These are phyloP conservation scores for Aix galericulata DNA, from an alignment of 2,113 vertebrate genomes.

Conservation along the genomic window DNA sequence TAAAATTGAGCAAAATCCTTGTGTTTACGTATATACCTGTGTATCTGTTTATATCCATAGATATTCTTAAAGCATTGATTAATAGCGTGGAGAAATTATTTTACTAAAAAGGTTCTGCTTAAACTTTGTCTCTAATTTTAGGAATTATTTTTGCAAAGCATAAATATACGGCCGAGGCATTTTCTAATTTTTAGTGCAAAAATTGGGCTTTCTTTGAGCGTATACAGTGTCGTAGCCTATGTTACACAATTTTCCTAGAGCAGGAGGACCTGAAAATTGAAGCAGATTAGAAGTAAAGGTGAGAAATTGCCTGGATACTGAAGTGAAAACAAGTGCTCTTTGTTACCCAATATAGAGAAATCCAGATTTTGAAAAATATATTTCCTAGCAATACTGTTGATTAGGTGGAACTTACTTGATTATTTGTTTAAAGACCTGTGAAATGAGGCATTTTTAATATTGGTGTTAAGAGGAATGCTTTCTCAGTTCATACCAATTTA, in stretches of 20 bases:
- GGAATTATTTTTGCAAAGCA: neutral
- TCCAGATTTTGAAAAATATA: neutral
- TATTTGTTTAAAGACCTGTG: neutral
- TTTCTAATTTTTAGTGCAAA: neutral
- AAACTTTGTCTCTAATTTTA: neutral
- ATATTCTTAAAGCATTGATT: neutral
- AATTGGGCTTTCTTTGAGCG: neutral
- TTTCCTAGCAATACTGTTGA: neutral
- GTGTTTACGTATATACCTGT: neutral
- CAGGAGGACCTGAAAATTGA: neutral
- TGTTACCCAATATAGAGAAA: neutral
- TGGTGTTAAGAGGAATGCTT: neutral
- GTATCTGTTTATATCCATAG: fast-evolving
- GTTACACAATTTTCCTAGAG: neutral
- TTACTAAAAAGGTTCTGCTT: neutral
- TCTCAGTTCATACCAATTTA: neutral
- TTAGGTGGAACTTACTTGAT: neutral
- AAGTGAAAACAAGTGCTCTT: neutral
- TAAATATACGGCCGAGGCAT: neutral
- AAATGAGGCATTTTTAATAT: neutral
- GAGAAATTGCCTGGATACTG: neutral
- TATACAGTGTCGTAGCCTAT: fast-evolving
- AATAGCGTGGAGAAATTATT: neutral
- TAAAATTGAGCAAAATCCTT: neutral
- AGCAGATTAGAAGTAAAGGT: neutral